These are phyloP conservation scores for Clarias macrocephalus DNA, from an alignment of 2,113 vertebrate species.

Conservation along the genomic window DNA sequence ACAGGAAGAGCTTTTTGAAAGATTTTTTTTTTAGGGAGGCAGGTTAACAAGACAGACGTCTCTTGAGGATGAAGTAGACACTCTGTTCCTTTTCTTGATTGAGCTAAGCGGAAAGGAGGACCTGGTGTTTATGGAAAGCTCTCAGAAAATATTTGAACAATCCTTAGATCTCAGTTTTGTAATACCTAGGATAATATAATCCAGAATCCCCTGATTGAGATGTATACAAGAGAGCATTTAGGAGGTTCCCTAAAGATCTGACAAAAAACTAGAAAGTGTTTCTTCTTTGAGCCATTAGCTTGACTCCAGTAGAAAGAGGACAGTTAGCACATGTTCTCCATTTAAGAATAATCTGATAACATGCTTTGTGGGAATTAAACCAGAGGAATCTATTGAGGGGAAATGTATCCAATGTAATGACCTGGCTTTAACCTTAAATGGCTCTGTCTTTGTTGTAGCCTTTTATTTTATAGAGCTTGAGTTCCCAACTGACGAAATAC, in stretches of 20 bases:
- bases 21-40: slow-evolving; percentile 17
- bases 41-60: slow-evolving; percentile 19
- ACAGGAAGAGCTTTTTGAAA: slow-evolving; percentile 22
- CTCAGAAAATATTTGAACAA: neutral
- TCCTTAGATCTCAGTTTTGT: neutral
- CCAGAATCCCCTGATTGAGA: neutral
- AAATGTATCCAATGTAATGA: neutral
- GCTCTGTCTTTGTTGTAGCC: neutral
- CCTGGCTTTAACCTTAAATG: neutral
- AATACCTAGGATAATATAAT: neutral
- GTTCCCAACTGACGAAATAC: neutral
- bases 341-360: neutral
- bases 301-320: no score
- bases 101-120: neutral
- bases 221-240: neutral
- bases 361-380: neutral
- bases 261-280: neutral
- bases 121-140: neutral
- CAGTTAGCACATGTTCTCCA: neutral
- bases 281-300: neutral
- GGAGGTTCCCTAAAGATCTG: neutral
- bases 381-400: neutral
- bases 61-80: neutral
- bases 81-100: neutral
- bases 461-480: neutral